Evolutionary conservation across 92 coral and sea anemone genomes (phyloP).

Genomic region (Paragorgia papillata): DNA sequence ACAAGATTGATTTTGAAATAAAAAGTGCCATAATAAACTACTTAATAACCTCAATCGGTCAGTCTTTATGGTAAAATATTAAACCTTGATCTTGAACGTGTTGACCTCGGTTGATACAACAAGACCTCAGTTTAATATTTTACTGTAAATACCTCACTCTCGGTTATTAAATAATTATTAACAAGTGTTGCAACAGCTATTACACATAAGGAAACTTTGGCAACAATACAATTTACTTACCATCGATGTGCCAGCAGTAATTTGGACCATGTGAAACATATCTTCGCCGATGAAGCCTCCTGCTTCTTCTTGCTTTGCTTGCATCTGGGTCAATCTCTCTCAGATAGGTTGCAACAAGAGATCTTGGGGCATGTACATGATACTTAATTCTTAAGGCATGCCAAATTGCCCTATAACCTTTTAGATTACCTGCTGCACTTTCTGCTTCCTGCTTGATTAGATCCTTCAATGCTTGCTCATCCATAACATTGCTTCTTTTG

Average conservation of each 20-base stretch:
- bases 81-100: no score
- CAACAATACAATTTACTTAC: neutral
- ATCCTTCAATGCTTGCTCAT: constrained; percentile 44
- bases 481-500: constrained; percentile 40
- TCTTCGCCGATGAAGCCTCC: constrained; percentile 6
- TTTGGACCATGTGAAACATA: constrained; percentile 44
- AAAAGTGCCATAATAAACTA: no score
- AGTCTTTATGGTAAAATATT: no score
- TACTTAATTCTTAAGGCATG: constrained; percentile 6
- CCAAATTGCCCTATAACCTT: constrained; percentile 68
- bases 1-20: no score
- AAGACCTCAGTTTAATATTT: no score
- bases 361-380: no score
- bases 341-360: neutral
- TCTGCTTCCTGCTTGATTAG: constrained; percentile 55
- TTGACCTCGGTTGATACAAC: no score
- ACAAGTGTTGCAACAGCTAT: no score
- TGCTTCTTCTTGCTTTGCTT: neutral
- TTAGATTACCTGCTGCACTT: constrained; percentile 54
- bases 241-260: constrained; percentile 47
- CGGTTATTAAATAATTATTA: no score
- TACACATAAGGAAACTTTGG: no score
- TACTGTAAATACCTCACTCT: no score
- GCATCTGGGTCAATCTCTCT: constrained; percentile 11
- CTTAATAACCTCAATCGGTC: no score